A percentile compares a stretch with the other conserved stretches of the same genome.
Conservation (phyloP, 2,113 vertebrate genomes). For the Ascaphus truei region DNA sequence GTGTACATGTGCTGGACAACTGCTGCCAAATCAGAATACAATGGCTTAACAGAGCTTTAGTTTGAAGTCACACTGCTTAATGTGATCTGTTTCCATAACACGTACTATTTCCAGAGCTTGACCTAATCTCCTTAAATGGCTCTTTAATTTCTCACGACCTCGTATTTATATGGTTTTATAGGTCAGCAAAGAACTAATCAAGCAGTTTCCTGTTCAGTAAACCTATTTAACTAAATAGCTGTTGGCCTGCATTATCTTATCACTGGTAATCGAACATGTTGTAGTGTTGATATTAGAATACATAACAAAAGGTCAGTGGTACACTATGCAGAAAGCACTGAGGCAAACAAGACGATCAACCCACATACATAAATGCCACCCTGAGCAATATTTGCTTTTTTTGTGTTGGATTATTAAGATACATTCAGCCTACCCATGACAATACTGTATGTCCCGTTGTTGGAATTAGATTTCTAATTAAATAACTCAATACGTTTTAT, state of each 20-base stretch:
- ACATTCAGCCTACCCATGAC: too few relatives aligned
- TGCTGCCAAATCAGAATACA: not conserved
- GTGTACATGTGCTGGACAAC: not conserved
- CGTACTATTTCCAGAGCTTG: slow-evolving; percentile 46
- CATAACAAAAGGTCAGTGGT: slow-evolving; percentile 40
- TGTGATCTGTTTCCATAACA: slow-evolving; percentile 8
- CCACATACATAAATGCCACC: not conserved
- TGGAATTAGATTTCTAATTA: too few relatives aligned
- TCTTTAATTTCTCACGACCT: too few relatives aligned
- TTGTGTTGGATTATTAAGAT: too few relatives aligned
- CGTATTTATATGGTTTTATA: slow-evolving; percentile 56
- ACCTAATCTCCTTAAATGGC: slow-evolving; percentile 57
- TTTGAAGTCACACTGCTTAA: not conserved
- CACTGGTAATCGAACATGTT: slow-evolving; percentile 59
- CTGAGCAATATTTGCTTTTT: too few relatives aligned
- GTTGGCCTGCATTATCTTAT: slow-evolving; percentile 60
- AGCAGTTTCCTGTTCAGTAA: slow-evolving; percentile 65
- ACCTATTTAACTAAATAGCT: slow-evolving; percentile 60
- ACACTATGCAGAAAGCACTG: slow-evolving; percentile 1
- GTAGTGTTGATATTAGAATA: slow-evolving; percentile 42
- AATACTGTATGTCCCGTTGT: too few relatives aligned
- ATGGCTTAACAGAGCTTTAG: not conserved
- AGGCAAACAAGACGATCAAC: slow-evolving; percentile 37
- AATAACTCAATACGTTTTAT: too few relatives aligned
- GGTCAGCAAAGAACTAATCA: slow-evolving; percentile 58